These are phyloP conservation scores for Alces alces DNA, from an alignment of 2,113 vertebrate species.

Conservation along the genomic window DNA sequence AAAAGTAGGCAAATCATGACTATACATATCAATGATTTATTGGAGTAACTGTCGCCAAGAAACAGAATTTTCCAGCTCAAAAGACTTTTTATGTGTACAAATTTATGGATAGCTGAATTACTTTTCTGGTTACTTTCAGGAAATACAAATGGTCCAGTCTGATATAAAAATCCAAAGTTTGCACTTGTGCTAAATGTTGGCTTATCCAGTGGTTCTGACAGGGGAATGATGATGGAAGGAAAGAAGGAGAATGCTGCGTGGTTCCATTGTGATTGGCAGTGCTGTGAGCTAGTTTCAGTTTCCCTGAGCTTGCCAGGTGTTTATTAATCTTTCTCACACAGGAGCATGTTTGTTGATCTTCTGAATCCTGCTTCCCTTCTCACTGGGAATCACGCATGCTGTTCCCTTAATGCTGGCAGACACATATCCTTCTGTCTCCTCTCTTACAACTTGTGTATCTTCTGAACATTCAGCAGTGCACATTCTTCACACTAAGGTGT, in stretches of 20 bases:
- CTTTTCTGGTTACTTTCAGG: background rate
- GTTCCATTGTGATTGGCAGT: background rate
- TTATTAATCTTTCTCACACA: background rate
- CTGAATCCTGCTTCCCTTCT: background rate
- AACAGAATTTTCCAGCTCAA: background rate
- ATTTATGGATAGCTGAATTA: background rate
- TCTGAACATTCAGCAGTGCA: background rate
- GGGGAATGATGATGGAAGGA: background rate
- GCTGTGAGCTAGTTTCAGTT: background rate
- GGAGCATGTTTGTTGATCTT: background rate
- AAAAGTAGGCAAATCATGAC: background rate
- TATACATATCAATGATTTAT: background rate
- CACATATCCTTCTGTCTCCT: background rate
- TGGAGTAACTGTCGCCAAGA: background rate
- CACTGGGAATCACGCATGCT: fast-evolving
- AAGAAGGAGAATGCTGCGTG: too few relatives aligned
- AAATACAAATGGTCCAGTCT: background rate
- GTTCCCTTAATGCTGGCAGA: background rate
- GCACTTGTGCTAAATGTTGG: background rate
- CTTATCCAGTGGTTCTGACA: background rate
- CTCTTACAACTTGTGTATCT: fast-evolving
- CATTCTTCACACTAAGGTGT: background rate
- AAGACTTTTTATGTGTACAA: background rate
- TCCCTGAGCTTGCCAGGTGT: background rate
- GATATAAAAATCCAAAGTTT: background rate